phyloP scores from a whole-genome alignment of 2,113 vertebrate genomes.

The Petroica traversi region DNA sequence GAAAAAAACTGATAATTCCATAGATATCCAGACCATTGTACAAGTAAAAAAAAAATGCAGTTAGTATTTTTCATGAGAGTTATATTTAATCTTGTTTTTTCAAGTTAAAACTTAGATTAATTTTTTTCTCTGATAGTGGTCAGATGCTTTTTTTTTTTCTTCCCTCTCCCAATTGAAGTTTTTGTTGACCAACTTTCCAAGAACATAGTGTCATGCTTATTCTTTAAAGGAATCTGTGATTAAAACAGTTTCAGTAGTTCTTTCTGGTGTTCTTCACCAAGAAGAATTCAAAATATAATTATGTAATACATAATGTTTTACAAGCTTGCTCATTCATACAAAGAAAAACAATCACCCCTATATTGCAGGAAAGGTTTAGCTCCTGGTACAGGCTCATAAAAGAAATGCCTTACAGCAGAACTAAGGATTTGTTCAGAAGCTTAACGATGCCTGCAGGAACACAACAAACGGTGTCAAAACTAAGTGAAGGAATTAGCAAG shows the following conservation, averaged over 20 bases:
- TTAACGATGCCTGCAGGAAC: neutral
- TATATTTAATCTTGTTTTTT: neutral
- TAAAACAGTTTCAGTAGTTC: neutral
- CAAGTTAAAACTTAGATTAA: neutral
- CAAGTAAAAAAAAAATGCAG: neutral
- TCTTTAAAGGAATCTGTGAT: neutral
- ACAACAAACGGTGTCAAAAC: neutral
- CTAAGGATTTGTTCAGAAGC: neutral
- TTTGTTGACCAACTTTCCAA: neutral
- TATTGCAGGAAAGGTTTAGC: neutral
- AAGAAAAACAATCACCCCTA: neutral
- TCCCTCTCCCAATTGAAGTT: neutral
- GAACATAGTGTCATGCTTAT: neutral
- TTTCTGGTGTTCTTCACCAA: neutral
- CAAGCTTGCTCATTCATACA: neutral
- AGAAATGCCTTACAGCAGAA: neutral
- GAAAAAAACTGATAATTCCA: neutral
- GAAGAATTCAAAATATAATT: neutral
- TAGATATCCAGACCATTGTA: neutral
- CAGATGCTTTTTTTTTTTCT: neutral
- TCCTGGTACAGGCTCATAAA: neutral
- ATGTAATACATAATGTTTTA: neutral
- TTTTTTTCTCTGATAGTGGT: neutral
- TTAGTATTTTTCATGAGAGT: neutral
- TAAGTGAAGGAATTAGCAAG: neutral